Base-by-base conservation (phyloP, 2,113 vertebrate genomes). In the Psittacara wagleri region DNA sequence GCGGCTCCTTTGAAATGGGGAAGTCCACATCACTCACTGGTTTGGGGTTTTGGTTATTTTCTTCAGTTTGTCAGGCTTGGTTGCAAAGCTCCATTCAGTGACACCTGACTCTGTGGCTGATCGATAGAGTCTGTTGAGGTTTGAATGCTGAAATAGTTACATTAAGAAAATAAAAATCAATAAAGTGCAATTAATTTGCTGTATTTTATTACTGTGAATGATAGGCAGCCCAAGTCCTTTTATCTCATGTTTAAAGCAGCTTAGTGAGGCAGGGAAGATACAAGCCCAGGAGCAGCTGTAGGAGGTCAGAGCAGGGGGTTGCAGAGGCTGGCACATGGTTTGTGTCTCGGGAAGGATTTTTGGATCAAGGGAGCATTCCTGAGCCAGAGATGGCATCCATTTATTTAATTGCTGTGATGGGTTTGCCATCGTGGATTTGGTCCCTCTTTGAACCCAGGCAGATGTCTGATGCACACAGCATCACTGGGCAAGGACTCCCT, bases 91-190 rank as follows among this genome's bases (percentile, higher is more conserved):
- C 72, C 13, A 0, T 55, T 94, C 54, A 8, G 54, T 51, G n/a
- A 44, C 75, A 82, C 61, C 39, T 51, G 90, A 27, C 75, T 96
- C 48, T 79, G 67, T 55, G 69, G 29, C 70, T 59, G 94, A 80
- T 97, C 88, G 23, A 85, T 94, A 61, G 72, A 62, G 22, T 37
- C 44, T 91, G 52, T 52, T 70, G 55, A 7, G 11, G 49, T 82
- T 76, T 73, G 16, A 16, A 94, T 83, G 93, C 86, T 79, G 67
- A 95, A 97, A 96, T 17, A 92, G 95, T 97, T 95, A 91, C 93
- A 81, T 96, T 90, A 81, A 85, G 91, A 55, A 69, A 33, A 81
- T 85, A 62, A 69, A 91, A 96, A 97, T 97, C 97, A 37, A 96
- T 96, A 6, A 76, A 41, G 59, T 74, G 48, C 92, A 96, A 85